Percentiles rank a stretch among this genome's conserved stretches.
Conservation (phyloP, 2,113 vertebrate genomes). For the Euleptes europaea region DNA sequence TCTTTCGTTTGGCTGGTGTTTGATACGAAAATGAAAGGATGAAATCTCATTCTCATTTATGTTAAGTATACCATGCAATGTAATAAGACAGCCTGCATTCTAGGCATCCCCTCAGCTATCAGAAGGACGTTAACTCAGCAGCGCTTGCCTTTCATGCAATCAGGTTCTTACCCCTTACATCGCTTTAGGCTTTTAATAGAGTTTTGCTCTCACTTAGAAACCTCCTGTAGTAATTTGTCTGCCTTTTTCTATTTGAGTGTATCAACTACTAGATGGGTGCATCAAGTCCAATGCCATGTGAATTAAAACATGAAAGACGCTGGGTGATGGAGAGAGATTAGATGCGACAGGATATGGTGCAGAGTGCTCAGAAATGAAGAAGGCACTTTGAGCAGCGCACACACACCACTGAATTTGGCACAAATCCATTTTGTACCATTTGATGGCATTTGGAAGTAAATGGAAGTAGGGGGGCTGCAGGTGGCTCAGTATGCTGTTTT, state of each 20-base stretch:
- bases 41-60: not conserved
- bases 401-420: not conserved
- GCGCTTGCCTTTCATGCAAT: conserved; percentile 50
- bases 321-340: conserved; percentile 49
- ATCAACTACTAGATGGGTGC: conserved; percentile 54
- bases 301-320: conserved; percentile 60
- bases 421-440: not conserved
- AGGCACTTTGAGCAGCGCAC: conserved; percentile 7
- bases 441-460: not conserved
- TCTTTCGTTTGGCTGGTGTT: no score
- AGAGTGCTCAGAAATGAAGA: conserved; percentile 7
- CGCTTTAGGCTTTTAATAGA: conserved; percentile 64
- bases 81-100: not conserved
- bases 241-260: conserved; percentile 52
- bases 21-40: not conserved
- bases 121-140: conserved; percentile 53
- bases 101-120: not conserved
- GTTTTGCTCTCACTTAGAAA: conserved; percentile 64
- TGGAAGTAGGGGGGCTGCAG: no score
- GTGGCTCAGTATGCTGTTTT: not conserved
- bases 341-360: conserved; percentile 11
- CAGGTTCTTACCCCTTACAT: conserved; percentile 58
- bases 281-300: conserved; percentile 50
- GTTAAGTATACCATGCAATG: not conserved
- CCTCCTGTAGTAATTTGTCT: conserved; percentile 66